Percentiles rank a stretch among this genome's conserved stretches.
These are phyloP conservation scores for Myopa testacea DNA, from an alignment of 2,888 invertebrate species.

Conservation along the genomic window DNA sequence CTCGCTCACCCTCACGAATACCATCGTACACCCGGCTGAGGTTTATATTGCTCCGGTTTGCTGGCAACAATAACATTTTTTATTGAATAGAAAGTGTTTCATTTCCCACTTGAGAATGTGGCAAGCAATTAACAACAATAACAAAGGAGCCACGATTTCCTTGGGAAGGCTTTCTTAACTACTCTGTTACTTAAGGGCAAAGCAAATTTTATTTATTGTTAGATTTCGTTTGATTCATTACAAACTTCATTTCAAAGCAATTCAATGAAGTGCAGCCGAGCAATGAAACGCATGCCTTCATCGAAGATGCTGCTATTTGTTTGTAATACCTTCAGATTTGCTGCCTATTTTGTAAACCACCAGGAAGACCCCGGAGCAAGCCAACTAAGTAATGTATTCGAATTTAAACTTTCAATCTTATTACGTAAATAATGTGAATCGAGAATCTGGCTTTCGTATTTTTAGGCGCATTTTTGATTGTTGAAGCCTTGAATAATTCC, in stretches of 20 bases:
- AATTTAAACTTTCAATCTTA: too few species aligned
- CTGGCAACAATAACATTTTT: constrained; percentile 18
- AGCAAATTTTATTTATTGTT: background rate
- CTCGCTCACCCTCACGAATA: background rate
- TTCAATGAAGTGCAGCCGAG: background rate
- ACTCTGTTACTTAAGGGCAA: background rate
- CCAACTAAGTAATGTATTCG: too few species aligned
- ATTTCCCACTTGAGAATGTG: constrained; percentile 39
- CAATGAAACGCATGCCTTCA: too few species aligned
- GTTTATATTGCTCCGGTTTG: background rate
- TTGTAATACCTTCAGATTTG: background rate
- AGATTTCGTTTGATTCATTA: background rate
- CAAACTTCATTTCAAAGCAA: background rate
- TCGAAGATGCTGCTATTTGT: background rate
- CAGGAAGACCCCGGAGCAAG: too few species aligned
- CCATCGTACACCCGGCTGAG: background rate
- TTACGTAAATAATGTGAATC: too few species aligned
- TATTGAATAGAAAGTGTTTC: constrained; percentile 37
- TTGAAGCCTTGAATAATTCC: background rate
- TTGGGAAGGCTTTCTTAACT: background rate
- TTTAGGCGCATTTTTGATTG: background rate
- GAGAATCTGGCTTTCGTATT: too few species aligned
- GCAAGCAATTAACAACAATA: constrained; percentile 33
- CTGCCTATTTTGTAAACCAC: too few species aligned
- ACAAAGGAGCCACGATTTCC: constrained; percentile 15